Base-by-base conservation (phyloP, 23 tunicate genomes). In the Trididemnum nubilum region DNA sequence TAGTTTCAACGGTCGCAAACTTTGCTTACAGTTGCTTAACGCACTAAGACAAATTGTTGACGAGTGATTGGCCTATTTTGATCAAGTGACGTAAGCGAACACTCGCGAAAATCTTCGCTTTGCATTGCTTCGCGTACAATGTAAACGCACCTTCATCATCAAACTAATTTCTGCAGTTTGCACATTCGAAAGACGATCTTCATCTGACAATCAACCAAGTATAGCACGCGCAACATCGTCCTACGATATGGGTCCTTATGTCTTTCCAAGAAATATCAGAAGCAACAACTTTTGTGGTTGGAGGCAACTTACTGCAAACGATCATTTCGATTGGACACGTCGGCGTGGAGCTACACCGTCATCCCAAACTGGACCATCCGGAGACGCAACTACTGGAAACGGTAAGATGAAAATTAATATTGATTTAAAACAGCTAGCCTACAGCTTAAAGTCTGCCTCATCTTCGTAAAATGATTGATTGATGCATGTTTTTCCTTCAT, bases 81-180 rank as follows among this genome's bases (percentile, higher is more conserved):
- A n/a, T n/a, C n/a, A n/a, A n/a, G n/a, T n/a, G n/a, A n/a, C n/a
- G n/a, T n/a, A n/a, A n/a, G n/a, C n/a, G n/a, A n/a, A n/a, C n/a
- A n/a, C n/a, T n/a, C n/a, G n/a, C n/a, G n/a, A n/a, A n/a, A n/a
- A n/a, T n/a, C n/a, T n/a, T n/a, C n/a, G n/a, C n/a, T n/a, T n/a
- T n/a, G n/a, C n/a, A n/a, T n/a, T n/a, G n/a, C n/a, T n/a, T n/a
- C n/a, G n/a, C n/a, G n/a, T n/a, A n/a, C n/a, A n/a, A n/a, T n/a
- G n/a, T n/a, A n/a, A n/a, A n/a, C n/a, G n/a, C n/a, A n/a, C n/a
- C n/a, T n/a, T n/a, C n/a, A n/a, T n/a, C n/a, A n/a, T n/a, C n/a
- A 44, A 44, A 9, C 54, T 44, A 44, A 7, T 15, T 44, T 61
- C n/a, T 61, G 37, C 88, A 92, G 97, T 87, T 36, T 92, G 97